Percentiles rank a stretch among this genome's conserved stretches.
Conservation (phyloP, 2,888 invertebrate genomes). For the Drymonia ruficornis region DNA sequence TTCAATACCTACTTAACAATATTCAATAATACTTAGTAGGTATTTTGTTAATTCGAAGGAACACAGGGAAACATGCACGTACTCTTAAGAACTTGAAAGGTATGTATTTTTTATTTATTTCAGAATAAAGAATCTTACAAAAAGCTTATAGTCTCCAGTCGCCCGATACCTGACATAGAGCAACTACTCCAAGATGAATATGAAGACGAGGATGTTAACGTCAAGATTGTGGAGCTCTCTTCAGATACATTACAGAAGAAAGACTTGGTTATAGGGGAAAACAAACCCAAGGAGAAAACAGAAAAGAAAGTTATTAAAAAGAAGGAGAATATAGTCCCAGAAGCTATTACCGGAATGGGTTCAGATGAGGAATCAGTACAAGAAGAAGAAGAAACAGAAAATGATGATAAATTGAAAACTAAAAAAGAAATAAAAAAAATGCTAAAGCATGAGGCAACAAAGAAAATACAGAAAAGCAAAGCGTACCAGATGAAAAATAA, state of each 20-base stretch:
- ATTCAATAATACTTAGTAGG: no score
- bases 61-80: no score
- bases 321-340: conserved; percentile 34
- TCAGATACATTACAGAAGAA: conserved; percentile 88
- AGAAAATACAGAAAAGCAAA: conserved; percentile 91
- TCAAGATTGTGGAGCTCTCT: conserved; percentile 91
- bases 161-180: conserved; percentile 89
- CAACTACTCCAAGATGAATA: conserved; percentile 88
- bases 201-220: conserved; percentile 91
- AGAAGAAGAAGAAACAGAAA: conserved; percentile 50
- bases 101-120: no score
- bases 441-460: conserved; percentile 89
- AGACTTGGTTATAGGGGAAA: conserved; percentile 90
- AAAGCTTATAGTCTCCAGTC: conserved; percentile 88
- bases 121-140: conserved; percentile 89
- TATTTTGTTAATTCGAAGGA: no score
- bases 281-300: conserved; percentile 75
- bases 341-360: conserved; percentile 69
- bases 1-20: no score
- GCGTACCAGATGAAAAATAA: conserved; percentile 90
- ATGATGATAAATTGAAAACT: conserved; percentile 68
- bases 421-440: conserved; percentile 89
- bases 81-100: no score
- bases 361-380: conserved; percentile 60
- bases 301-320: conserved; percentile 45